These are phyloP conservation scores for Ptyas mucosa DNA, from an alignment of 2,113 vertebrate species.

Conservation along the genomic window DNA sequence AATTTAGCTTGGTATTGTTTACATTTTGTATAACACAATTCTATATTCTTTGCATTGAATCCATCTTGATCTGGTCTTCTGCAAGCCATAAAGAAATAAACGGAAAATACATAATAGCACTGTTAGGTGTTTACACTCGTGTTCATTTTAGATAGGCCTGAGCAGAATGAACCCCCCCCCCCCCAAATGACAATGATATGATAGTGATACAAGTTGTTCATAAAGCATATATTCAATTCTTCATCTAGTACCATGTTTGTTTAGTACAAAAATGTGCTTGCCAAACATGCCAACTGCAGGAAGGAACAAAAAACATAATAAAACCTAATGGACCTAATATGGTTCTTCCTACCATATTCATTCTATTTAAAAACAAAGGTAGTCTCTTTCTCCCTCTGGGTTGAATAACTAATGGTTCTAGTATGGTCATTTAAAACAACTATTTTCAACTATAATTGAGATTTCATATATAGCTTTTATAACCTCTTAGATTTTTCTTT, in stretches of 20 bases:
- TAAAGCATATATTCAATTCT: too few relatives aligned
- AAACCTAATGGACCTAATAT: background rate
- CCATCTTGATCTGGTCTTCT: background rate
- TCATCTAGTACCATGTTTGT: too few relatives aligned
- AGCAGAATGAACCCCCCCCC: too few relatives aligned
- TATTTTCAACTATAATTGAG: background rate
- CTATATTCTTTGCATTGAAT: background rate
- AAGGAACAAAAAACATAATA: background rate
- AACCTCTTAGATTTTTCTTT: background rate
- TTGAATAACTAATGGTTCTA: background rate
- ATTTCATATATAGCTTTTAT: background rate
- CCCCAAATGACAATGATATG: too few relatives aligned
- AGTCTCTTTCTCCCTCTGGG: background rate
- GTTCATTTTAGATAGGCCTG: too few relatives aligned
- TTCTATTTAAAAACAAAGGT: background rate
- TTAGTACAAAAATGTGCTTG: background rate
- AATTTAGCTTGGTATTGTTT: background rate
- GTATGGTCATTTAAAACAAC: background rate
- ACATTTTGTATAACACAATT: background rate
- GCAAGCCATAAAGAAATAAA: background rate
- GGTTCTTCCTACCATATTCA: background rate
- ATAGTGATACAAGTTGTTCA: too few relatives aligned
- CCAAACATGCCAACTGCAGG: background rate
- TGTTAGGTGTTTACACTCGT: too few relatives aligned
- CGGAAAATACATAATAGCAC: too few relatives aligned